Evolutionary conservation across 2,113 vertebrate species (phyloP).

Genomic region (Glareola pratincola): DNA sequence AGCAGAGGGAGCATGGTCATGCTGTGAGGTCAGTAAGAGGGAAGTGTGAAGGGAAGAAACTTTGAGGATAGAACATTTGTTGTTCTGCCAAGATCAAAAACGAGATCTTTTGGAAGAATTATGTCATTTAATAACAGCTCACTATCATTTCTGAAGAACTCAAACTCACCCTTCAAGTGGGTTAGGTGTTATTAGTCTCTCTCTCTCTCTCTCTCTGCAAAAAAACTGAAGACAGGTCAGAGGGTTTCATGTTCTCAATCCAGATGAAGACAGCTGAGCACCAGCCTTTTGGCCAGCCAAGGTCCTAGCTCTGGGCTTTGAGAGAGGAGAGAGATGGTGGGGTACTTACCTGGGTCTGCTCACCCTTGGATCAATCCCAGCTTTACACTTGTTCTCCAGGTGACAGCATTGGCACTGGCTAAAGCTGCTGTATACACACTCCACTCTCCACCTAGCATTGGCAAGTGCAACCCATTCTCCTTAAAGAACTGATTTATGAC

Average conservation of each 20-base stretch:
- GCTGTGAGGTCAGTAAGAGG: background rate
- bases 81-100: background rate
- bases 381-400: background rate
- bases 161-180: background rate
- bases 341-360: background rate
- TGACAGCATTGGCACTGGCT: background rate
- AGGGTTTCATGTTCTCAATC: background rate
- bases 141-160: background rate
- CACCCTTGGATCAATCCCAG: background rate
- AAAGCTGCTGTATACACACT: background rate
- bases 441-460: background rate
- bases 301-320: background rate
- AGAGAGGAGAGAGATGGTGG: background rate
- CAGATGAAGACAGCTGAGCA: background rate
- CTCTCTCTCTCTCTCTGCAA: background rate
- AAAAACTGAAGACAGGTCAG: background rate
- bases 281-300: background rate
- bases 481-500: background rate
- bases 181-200: background rate
- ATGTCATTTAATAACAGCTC: background rate
- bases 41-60: background rate
- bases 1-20: background rate
- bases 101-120: background rate
- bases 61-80: background rate
- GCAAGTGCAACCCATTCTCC: background rate